Evolutionary conservation across 1,140 invertebrate genomes (phyloP).

Genomic region (Pygmarrhopalites habei): DNA sequence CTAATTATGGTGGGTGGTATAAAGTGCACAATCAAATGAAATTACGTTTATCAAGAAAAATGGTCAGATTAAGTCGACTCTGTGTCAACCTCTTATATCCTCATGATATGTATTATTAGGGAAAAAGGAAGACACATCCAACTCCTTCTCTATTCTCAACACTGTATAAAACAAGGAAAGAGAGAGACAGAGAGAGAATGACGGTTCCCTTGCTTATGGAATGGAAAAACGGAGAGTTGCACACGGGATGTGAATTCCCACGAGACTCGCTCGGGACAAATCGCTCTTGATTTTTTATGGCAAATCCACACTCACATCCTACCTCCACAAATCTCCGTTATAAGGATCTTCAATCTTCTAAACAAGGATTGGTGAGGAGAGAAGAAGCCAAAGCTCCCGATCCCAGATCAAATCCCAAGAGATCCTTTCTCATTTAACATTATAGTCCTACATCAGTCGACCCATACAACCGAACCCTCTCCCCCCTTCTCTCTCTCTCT

Average conservation of each 20-base stretch:
- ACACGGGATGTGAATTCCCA: conserved; percentile 27
- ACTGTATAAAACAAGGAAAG: neutral
- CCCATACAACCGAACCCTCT: neutral
- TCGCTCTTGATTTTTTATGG: conserved; percentile 39
- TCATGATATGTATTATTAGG: no score
- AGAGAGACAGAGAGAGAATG: conserved; percentile 22
- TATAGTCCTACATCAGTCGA: no score
- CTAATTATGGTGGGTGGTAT: conserved; percentile 31
- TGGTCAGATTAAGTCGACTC: conserved; percentile 16
- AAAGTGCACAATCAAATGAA: conserved; percentile 36
- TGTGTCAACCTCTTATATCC: conserved; percentile 8
- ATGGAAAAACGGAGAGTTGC: conserved; percentile 28
- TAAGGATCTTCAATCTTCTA: conserved; percentile 38
- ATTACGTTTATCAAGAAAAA: conserved; percentile 37
- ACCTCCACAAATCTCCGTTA: conserved; percentile 39
- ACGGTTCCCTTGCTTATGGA: no score
- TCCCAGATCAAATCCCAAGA: conserved; percentile 25
- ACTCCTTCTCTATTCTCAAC: no score
- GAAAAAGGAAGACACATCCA: no score
- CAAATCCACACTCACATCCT: conserved; percentile 36
- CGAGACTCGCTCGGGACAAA: conserved; percentile 33
- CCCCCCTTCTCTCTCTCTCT: neutral
- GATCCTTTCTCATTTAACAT: conserved; percentile 30
- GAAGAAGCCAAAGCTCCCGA: conserved; percentile 14
- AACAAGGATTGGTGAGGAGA: conserved; percentile 21